Conservation (phyloP, 2,113 vertebrate genomes). For the Cinclus mexicanus region DNA sequence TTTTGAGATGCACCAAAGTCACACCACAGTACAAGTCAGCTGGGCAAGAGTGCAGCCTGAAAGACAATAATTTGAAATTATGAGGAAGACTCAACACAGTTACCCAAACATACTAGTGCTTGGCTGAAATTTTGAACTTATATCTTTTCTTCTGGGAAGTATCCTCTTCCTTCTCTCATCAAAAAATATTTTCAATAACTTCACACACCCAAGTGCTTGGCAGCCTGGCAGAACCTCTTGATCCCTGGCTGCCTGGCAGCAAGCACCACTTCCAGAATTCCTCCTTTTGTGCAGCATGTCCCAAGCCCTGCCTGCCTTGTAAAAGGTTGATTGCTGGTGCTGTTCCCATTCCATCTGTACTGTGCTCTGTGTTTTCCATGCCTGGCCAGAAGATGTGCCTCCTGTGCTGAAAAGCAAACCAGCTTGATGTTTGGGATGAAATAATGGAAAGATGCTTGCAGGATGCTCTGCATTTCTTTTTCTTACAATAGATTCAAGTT, state of each 20-base stretch:
- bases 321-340: background rate
- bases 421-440: background rate
- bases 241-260: background rate
- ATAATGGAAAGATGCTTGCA: background rate
- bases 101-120: background rate
- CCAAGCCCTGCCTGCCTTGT: background rate
- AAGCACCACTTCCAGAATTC: background rate
- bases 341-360: background rate
- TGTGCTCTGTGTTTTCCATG: background rate
- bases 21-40: background rate
- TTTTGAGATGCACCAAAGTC: background rate
- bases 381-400: background rate
- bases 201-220: rapidly evolving
- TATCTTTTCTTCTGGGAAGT: background rate
- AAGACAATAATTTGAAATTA: background rate
- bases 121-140: background rate
- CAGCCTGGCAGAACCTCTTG: background rate
- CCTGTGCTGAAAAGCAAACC: background rate
- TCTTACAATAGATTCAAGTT: background rate
- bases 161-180: background rate
- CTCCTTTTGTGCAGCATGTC: background rate
- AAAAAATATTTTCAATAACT: background rate
- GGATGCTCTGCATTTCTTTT: background rate
- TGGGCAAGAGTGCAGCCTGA: background rate
- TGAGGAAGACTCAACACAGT: background rate